A percentile compares a stretch with the other conserved stretches of the same genome.
phyloP scores from a whole-genome alignment of 1,140 invertebrate species.

The Ruditapes philippinarum region DNA sequence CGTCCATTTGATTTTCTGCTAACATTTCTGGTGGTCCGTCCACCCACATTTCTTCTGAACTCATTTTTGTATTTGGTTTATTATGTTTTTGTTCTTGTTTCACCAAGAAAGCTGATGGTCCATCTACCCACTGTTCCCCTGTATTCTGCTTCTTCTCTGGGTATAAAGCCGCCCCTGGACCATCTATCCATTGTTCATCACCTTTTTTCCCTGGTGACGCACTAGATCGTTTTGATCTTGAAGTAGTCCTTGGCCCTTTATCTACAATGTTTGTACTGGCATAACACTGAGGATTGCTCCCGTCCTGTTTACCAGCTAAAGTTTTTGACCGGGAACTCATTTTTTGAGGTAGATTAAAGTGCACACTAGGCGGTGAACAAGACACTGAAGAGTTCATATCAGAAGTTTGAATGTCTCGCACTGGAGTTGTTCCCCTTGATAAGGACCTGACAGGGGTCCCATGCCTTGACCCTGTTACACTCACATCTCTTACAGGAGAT shows the following conservation, averaged over 20 bases:
- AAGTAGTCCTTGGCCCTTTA: conserved; percentile 34
- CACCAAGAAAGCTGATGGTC: conserved; percentile 82
- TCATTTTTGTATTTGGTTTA: conserved; percentile 88
- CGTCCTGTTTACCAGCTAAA: conserved; percentile 26
- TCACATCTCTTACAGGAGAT: conserved; percentile 68
- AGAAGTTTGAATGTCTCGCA: neutral
- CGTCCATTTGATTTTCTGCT: conserved; percentile 53
- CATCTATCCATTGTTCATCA: conserved; percentile 98
- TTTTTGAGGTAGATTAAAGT: conserved; percentile 73
- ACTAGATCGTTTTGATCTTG: conserved; percentile 56
- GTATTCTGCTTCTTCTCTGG: conserved; percentile 74
- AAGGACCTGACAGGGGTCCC: conserved; percentile 59
- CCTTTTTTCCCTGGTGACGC: conserved; percentile 52
- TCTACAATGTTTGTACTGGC: conserved; percentile 69
- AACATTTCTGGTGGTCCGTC: conserved; percentile 91
- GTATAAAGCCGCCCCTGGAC: conserved; percentile 89
- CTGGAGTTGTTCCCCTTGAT: conserved; percentile 64
- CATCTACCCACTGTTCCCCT: conserved; percentile 85
- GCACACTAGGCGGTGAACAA: conserved; percentile 69
- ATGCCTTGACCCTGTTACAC: conserved; percentile 60
- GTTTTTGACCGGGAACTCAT: conserved; percentile 62
- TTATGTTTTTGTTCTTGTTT: conserved; percentile 72
- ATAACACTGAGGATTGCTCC: conserved; percentile 42
- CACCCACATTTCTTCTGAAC: conserved; percentile 96
- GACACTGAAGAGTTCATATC: conserved; percentile 36